Conservation (phyloP, 2,797 vertebrate species). For the Ciconia nigra region DNA sequence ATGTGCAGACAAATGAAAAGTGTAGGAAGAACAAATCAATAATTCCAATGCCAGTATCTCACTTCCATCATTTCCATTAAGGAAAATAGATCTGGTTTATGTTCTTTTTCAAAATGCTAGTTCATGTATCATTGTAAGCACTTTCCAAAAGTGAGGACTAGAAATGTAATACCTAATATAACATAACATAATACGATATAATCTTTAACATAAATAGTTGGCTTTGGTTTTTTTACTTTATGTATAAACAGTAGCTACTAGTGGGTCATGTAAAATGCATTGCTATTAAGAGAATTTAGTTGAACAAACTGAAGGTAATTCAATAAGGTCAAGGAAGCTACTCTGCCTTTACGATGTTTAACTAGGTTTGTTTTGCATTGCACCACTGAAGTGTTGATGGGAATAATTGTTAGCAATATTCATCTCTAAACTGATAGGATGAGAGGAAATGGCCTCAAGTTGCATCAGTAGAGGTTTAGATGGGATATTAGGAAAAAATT, state of each 20-base stretch:
- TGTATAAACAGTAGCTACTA: background rate
- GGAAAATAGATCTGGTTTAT: background rate
- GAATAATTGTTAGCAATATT: background rate
- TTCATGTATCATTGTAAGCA: background rate
- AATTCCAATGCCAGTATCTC: background rate
- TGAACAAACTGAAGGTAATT: background rate
- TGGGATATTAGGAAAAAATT: no score
- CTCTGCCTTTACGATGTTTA: background rate
- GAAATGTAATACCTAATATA: background rate
- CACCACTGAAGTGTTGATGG: background rate
- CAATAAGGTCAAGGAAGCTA: background rate
- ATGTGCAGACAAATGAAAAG: background rate
- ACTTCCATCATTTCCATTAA: background rate
- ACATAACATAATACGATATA: background rate
- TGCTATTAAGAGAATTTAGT: background rate
- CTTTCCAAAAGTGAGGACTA: background rate
- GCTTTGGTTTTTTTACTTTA: background rate
- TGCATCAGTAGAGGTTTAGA: no score
- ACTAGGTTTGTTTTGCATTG: background rate
- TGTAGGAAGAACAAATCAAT: background rate
- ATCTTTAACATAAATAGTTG: background rate
- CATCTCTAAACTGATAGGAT: background rate
- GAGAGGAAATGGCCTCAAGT: no score
- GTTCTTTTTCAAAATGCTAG: background rate
- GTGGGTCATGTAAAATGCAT: background rate